phyloP scores from a whole-genome alignment of 2,797 vertebrate genomes.

The Eurystomus glaucurus region DNA sequence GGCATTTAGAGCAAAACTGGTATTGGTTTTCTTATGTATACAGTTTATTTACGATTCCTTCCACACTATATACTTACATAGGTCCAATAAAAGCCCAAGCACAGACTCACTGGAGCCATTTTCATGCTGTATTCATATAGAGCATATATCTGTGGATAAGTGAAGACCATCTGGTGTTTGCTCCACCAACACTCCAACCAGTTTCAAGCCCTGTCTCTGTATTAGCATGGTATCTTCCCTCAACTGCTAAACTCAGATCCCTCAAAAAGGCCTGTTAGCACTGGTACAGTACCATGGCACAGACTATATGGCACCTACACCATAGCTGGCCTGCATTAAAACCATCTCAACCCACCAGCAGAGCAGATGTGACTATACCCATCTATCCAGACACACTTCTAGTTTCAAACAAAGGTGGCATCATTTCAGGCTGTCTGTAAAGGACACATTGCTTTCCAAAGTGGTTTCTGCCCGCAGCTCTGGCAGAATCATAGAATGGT shows the following conservation, averaged over 20 bases:
- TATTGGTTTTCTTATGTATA: neutral
- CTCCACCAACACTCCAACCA: neutral
- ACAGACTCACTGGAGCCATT: neutral
- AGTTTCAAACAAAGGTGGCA: neutral
- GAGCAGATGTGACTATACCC: accelerated
- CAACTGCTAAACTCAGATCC: neutral
- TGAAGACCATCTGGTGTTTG: neutral
- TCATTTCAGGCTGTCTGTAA: neutral
- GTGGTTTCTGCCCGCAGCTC: neutral
- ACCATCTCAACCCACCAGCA: neutral
- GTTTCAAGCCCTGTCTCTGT: neutral
- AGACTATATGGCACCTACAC: accelerated
- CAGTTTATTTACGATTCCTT: neutral
- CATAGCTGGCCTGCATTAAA: accelerated
- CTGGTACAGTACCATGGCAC: neutral
- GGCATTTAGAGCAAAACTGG: neutral
- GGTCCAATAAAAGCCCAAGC: neutral
- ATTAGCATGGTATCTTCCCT: neutral
- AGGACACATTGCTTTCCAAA: neutral
- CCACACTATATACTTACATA: neutral
- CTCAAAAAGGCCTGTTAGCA: neutral
- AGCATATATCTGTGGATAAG: neutral
- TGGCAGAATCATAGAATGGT: neutral
- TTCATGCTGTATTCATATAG: neutral
- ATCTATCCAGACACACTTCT: neutral